Percentiles rank a stretch among this genome's conserved stretches.
These are phyloP conservation scores for Sarcophaga caerulescens DNA, from an alignment of 2,888 invertebrate species.

Conservation along the genomic window DNA sequence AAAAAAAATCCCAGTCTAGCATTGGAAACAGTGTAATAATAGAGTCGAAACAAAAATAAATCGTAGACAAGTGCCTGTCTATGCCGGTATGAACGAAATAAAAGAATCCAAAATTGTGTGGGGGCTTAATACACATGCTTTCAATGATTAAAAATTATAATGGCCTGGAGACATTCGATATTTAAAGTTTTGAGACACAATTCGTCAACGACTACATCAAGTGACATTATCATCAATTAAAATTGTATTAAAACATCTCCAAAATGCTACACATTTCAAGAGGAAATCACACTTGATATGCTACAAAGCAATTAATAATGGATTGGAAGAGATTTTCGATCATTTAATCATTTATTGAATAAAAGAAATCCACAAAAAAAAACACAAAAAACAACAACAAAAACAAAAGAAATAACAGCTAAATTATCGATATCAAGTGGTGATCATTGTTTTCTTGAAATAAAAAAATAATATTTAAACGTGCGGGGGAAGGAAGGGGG, in stretches of 20 bases:
- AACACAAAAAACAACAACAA: no score
- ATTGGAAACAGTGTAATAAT: background rate
- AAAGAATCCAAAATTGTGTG: background rate
- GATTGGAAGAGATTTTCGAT: background rate
- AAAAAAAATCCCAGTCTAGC: background rate
- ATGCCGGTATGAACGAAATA: background rate
- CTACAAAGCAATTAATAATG: background rate
- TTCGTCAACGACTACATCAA: slow-evolving; percentile 77
- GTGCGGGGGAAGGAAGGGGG: background rate
- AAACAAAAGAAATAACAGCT: slow-evolving; percentile 1
- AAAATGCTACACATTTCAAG: slow-evolving; percentile 8
- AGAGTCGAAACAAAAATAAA: slow-evolving; percentile 31
- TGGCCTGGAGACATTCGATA: slow-evolving; percentile 19
- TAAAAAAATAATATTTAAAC: background rate
- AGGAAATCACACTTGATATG: background rate
- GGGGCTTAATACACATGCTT: slow-evolving; percentile 25
- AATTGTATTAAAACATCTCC: slow-evolving; percentile 74
- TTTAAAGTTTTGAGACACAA: slow-evolving; percentile 61
- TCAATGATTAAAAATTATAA: slow-evolving; percentile 48
- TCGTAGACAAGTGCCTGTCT: slow-evolving; percentile 54
- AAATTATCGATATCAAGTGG: slow-evolving; percentile 19
- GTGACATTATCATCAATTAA: slow-evolving; percentile 80
- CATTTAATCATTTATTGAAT: no score
- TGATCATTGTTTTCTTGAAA: background rate
- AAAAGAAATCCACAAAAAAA: no score